Conservation (phyloP, 2,113 vertebrate genomes). For the Grantiella picta region DNA sequence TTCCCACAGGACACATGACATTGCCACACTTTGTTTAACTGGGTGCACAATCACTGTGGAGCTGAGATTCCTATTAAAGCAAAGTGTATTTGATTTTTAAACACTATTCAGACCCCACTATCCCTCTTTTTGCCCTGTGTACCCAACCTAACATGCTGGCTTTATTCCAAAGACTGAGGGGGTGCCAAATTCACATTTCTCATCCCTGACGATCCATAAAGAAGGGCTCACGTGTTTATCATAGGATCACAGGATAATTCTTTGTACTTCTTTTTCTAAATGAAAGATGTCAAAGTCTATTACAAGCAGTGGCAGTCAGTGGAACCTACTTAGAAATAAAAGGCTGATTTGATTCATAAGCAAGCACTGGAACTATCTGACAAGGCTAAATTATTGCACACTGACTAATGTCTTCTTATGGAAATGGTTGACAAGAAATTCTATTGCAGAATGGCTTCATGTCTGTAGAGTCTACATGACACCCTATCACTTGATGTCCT, state of each 20-base stretch:
- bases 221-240: conserved; percentile 28
- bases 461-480: neutral
- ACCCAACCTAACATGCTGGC: neutral
- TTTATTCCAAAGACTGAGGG: conserved; percentile 4
- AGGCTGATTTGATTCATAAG: conserved; percentile 8
- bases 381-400: neutral
- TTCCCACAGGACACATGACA: conserved; percentile 10
- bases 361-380: neutral
- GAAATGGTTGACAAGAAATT: neutral
- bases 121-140: neutral
- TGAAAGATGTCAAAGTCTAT: conserved; percentile 43
- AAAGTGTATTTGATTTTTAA: neutral
- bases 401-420: neutral
- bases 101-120: neutral
- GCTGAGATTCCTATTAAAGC: neutral
- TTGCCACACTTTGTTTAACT: neutral
- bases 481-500: neutral
- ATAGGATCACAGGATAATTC: conserved; percentile 52
- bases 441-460: neutral
- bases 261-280: conserved; percentile 51
- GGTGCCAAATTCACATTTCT: conserved; percentile 52
- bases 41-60: neutral
- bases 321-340: neutral
- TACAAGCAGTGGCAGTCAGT: neutral
- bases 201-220: conserved; percentile 44